A percentile compares a stretch with the other conserved stretches of the same genome.
phyloP scores from a whole-genome alignment of 37 sponge, comb jelly and placozoan genomes.

The Axinella damicornis region DNA sequence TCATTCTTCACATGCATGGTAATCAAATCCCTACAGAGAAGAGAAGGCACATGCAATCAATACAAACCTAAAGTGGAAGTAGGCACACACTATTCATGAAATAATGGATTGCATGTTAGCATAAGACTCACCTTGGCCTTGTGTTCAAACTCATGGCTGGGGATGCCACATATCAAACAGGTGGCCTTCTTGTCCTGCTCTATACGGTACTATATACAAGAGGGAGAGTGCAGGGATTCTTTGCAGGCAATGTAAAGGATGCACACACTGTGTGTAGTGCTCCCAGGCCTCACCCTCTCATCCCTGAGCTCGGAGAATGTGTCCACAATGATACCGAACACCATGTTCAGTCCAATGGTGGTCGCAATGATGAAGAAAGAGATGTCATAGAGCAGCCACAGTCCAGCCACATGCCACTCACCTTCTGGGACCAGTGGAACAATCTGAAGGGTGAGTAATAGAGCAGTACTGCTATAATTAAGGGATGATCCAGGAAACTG shows the following conservation, averaged over 20 bases:
- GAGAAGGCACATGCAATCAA: not conserved
- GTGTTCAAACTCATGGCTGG: slow-evolving; percentile 77
- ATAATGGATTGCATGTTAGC: too few species aligned
- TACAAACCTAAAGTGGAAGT: not conserved
- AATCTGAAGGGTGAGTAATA: not conserved
- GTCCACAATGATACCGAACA: slow-evolving; percentile 95
- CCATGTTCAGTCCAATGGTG: slow-evolving; percentile 87
- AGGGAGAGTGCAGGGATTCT: not conserved
- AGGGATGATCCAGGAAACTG: too few species aligned
- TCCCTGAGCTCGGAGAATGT: slow-evolving; percentile 86
- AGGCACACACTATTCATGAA: too few species aligned
- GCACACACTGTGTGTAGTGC: not conserved
- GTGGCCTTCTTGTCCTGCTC: slow-evolving; percentile 56
- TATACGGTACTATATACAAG: slow-evolving; percentile 53
- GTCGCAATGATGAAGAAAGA: slow-evolving; percentile 93
- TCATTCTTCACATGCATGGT: slow-evolving; percentile 75
- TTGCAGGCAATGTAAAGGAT: too few species aligned
- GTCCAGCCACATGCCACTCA: slow-evolving; percentile 9
- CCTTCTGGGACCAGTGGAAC: slow-evolving; percentile 7
- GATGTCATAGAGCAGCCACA: slow-evolving; percentile 72
- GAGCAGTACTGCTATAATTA: too few species aligned
- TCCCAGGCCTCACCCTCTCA: slow-evolving; percentile 21
- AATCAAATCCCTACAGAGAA: slow-evolving; percentile 55
- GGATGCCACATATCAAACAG: slow-evolving; percentile 74
- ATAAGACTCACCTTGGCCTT: slow-evolving; percentile 44